These are phyloP conservation scores for Mareca strepera DNA, from an alignment of 2,797 vertebrate genomes.

Conservation along the genomic window DNA sequence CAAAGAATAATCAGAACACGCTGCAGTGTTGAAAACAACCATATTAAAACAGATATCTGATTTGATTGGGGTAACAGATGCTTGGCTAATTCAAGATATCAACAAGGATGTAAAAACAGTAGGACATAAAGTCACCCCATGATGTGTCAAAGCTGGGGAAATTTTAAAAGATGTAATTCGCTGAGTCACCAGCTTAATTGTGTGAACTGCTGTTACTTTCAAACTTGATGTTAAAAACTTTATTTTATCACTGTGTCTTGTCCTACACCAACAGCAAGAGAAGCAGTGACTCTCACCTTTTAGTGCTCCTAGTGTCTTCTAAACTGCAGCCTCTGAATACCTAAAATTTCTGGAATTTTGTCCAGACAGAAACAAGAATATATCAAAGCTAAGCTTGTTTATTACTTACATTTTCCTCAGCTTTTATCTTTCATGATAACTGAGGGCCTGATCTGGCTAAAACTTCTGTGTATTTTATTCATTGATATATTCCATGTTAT, in stretches of 20 bases:
- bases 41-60: constrained; percentile 58
- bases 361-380: neutral
- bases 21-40: constrained; percentile 44
- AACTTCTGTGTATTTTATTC: neutral
- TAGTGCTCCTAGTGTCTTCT: neutral
- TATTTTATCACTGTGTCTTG: neutral
- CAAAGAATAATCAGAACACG: constrained; percentile 27
- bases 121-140: constrained; percentile 65
- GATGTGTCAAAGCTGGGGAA: constrained; percentile 60
- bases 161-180: constrained; percentile 56
- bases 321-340: neutral
- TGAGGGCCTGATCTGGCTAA: neutral
- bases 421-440: neutral
- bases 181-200: constrained; percentile 59
- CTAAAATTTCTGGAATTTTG: neutral
- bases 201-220: constrained; percentile 56
- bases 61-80: constrained; percentile 68
- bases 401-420: neutral
- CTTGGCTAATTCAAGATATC: constrained; percentile 71
- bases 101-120: constrained; percentile 72
- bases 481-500: neutral
- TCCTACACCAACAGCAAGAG: neutral
- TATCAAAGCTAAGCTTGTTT: neutral
- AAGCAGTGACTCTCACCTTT: neutral
- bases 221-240: constrained; percentile 57